A percentile compares a stretch with the other conserved stretches of the same genome.
phyloP scores from a whole-genome alignment of 2,888 invertebrate species.

The Schizaphis graminum region DNA sequence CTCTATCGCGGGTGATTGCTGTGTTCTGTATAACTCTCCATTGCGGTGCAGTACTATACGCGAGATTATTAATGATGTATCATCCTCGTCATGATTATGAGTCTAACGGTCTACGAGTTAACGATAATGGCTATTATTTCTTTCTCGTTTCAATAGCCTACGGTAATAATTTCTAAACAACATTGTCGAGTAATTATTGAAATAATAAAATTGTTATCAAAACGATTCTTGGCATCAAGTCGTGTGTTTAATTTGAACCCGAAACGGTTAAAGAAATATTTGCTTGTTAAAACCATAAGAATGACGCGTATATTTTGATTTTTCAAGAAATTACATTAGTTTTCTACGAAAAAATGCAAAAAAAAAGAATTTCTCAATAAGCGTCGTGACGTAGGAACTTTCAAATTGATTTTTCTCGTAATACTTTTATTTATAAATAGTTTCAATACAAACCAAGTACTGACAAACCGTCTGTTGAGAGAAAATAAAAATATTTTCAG shows the following conservation, averaged over 20 bases:
- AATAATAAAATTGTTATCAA: neutral
- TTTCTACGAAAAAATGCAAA: neutral
- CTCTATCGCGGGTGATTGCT: neutral
- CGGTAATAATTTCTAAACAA: neutral
- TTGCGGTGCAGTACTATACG: neutral
- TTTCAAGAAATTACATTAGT: neutral
- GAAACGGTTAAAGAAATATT: neutral
- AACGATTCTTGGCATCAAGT: neutral
- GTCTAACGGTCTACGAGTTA: neutral
- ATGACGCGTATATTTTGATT: neutral
- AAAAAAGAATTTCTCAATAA: neutral
- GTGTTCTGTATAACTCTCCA: neutral
- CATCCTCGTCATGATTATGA: neutral
- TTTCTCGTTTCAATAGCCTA: neutral
- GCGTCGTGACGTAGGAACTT: neutral
- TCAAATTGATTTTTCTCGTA: neutral
- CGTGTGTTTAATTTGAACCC: neutral
- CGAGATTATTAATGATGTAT: constrained; percentile 26
- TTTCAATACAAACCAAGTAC: neutral
- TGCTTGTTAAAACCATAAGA: neutral
- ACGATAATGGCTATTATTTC: neutral
- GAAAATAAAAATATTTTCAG: neutral
- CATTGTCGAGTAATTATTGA: neutral
- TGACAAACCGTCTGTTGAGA: neutral
- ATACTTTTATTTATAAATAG: neutral